Base-by-base conservation (phyloP, 1,140 invertebrate species). In the Chlorops oryzae region DNA sequence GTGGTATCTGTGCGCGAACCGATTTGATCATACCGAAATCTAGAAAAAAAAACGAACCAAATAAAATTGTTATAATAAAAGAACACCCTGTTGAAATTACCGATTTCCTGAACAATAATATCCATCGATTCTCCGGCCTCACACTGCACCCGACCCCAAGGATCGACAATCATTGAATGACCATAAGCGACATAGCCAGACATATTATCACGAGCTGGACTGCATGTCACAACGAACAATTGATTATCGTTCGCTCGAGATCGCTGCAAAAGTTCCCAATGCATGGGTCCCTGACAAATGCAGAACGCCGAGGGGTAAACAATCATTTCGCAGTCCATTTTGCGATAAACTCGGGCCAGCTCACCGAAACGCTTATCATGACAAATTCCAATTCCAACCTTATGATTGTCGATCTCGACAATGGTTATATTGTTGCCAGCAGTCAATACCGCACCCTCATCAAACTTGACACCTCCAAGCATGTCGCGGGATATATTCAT, bases 271-370 rank as follows among this genome's bases (percentile, higher is more conserved):
- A 95, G 70, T 63, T 93, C 86, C 92, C 92, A 96, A 70, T 96
- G 93, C 27, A 87, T 74, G 13, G 92, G 92, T 0, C 94, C 94
- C 5, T 93, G 96, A n/a, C 88, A 94, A 83, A 92, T 89, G 73
- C 94, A 96, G 69, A 97, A 97, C n/a, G 92, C 92, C 25, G 85
- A 91, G 5, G 92, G 92, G 73, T 92, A 96, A 7, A 96, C 73
- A 10, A 95, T 63, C 59, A 94, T 73, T 28, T 88, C 79, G 63
- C 91, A 93, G 2, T 88, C 89, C 86, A 58, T 54, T 27, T 84
- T 81, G 21, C 87, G 77, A 76, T 95, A 94, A 5, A 93, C 57
- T 51, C 86, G 80, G 1, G 90, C 89, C 77, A 96, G 75, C 75
- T 95, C 90, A 52, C 87, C 81, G 75, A 96, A 97, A 42, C 93